Evolutionary conservation across 92 coral and sea anemone species (phyloP), one percentile per base, ranked within the genome.

Genomic region (Heliopora coerulea): DNA sequence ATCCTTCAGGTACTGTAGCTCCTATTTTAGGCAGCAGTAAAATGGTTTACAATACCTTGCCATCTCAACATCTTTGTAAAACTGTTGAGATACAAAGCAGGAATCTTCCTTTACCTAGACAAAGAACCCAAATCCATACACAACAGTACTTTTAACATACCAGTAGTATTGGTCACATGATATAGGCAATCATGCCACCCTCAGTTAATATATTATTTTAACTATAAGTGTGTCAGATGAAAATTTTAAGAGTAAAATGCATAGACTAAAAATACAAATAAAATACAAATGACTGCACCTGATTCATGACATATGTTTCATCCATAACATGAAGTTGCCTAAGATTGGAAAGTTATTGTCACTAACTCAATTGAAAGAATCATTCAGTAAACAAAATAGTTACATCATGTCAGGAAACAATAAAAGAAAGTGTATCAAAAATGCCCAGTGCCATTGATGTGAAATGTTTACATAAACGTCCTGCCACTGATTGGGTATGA

Each of bases 281-380:
- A n/a, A n/a, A n/a, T n/a, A n/a, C 42, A 37, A n/a, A n/a, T 37
- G n/a, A 46, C 15, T 54, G 9, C 77, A 90, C 99, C 96, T 95
- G 99, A 68, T 95, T 95, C 79, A 95, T 90, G 15, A 95, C 99
- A 65, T 87, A 88, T 0, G 99, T 95, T 75, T 95, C 99, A 82
- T 95, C 99, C 64, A 95, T 78, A 31, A 95, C 99, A 82, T 95
- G 99, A 15, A 95, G 84, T 59, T 95, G 99, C 72, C 99, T 95
- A 79, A 28, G 75, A 33, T 20, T 8, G 54, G 18, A 77, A 18
- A 54, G 20, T 25, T 23, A 39, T 73, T 59, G 46, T 1, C 17
- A 37, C 15, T 79, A 18, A 34, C 0, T 13, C 17, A n/a, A 75
- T 33, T 37, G 49, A 49, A 40, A 63, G 42, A 72, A 19, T 15